Evolutionary conservation across 1,140 invertebrate species (phyloP).

Genomic region (Apolygus lucorum): DNA sequence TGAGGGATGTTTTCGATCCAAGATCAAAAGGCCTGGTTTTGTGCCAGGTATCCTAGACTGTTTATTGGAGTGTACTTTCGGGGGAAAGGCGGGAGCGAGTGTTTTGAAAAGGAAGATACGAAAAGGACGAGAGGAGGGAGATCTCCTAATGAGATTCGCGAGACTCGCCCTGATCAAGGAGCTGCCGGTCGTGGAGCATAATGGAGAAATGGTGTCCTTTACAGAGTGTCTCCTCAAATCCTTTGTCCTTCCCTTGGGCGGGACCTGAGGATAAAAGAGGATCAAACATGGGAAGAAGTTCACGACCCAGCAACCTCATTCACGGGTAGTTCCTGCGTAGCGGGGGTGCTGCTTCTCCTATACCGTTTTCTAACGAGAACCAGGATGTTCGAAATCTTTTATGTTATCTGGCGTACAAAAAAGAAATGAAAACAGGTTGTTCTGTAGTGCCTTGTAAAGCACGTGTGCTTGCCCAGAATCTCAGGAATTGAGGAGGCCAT

Average conservation of each 20-base stretch:
- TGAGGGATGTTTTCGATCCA: background rate
- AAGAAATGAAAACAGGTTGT: too few relatives aligned
- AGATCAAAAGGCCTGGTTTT: background rate
- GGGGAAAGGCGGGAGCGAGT: background rate
- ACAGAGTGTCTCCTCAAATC: background rate
- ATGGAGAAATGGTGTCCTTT: conserved; percentile 7
- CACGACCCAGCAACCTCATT: background rate
- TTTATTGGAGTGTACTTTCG: conserved; percentile 18
- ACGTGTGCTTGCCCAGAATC: too few relatives aligned
- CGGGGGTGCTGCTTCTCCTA: background rate
- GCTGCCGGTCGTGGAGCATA: background rate
- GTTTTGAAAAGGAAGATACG: background rate
- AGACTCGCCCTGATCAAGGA: background rate
- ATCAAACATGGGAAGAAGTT: background rate
- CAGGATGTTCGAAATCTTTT: background rate
- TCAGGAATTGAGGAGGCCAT: too few relatives aligned
- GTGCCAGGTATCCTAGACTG: conserved; percentile 12
- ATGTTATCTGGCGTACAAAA: too few relatives aligned
- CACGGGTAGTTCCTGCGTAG: background rate
- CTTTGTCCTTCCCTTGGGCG: background rate
- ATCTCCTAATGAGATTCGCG: background rate
- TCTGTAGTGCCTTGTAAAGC: too few relatives aligned
- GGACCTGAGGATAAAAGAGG: background rate
- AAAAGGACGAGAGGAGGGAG: conserved; percentile 1
- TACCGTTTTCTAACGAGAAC: background rate